phyloP scores from a whole-genome alignment of 2,888 invertebrate species.

The Zhengitettix transpicula region DNA sequence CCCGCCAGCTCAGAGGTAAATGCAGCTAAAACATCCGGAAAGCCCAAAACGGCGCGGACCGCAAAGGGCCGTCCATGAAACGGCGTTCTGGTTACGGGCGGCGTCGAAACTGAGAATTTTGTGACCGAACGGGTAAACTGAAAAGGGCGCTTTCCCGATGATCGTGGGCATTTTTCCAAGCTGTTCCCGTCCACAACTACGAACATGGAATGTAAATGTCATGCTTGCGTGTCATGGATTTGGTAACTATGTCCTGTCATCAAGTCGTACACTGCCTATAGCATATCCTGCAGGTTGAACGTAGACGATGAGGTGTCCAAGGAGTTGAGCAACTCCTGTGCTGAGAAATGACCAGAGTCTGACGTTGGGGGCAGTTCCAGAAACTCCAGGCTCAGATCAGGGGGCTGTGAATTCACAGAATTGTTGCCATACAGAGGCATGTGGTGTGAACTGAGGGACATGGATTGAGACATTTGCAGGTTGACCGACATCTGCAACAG shows the following conservation, averaged over 20 bases:
- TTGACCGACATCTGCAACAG: constrained; percentile 34
- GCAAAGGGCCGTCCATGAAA: not conserved
- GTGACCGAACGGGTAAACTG: no score
- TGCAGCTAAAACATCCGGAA: not conserved
- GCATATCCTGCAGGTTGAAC: constrained; percentile 49
- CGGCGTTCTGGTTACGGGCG: not conserved
- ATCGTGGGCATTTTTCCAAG: no score
- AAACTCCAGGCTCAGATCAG: constrained; percentile 70
- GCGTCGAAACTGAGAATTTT: not conserved
- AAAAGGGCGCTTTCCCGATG: no score
- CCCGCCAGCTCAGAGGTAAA: not conserved
- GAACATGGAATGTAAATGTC: no score
- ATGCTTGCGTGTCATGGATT: no score
- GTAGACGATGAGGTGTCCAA: constrained; percentile 52
- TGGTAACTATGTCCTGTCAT: no score
- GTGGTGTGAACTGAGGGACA: constrained; percentile 15
- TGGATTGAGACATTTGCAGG: constrained; percentile 27
- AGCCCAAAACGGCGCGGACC: not conserved
- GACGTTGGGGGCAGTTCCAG: constrained; percentile 63
- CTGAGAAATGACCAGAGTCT: constrained; percentile 59
- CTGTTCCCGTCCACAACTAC: no score
- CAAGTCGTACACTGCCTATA: constrained; percentile 22
- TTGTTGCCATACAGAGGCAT: not conserved
- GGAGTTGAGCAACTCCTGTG: constrained; percentile 54
- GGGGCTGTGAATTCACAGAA: constrained; percentile 16